Evolutionary conservation across 2,113 vertebrate species (phyloP).

Genomic region (Chaetops frenatus): DNA sequence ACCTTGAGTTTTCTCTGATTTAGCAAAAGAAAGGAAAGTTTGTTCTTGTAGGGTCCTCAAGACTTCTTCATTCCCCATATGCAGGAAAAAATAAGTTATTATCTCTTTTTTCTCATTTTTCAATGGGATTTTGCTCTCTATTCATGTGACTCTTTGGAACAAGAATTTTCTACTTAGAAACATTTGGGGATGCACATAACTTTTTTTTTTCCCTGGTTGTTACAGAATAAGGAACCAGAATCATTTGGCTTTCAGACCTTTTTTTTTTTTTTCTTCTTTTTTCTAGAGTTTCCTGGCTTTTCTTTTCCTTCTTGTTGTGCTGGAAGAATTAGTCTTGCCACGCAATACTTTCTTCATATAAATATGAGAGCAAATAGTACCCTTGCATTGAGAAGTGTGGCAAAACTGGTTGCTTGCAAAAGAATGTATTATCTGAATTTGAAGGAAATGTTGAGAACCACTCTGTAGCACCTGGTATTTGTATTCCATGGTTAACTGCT

Average conservation of each 20-base stretch:
- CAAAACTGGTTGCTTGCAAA: background rate
- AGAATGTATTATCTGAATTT: background rate
- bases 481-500: background rate
- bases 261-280: background rate
- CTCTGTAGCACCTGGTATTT: background rate
- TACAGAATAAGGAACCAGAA: background rate
- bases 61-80: background rate
- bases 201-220: background rate
- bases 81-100: background rate
- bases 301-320: background rate
- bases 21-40: background rate
- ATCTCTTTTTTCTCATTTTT: background rate
- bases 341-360: background rate
- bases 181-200: background rate
- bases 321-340: background rate
- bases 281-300: background rate
- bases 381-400: background rate
- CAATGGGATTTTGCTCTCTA: background rate
- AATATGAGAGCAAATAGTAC: background rate
- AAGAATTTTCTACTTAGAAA: background rate
- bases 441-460: background rate
- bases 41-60: background rate
- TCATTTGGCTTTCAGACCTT: background rate
- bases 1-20: background rate
- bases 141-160: background rate